phyloP scores from a whole-genome alignment of 2,113 vertebrate genomes.

The Ochotona princeps region DNA sequence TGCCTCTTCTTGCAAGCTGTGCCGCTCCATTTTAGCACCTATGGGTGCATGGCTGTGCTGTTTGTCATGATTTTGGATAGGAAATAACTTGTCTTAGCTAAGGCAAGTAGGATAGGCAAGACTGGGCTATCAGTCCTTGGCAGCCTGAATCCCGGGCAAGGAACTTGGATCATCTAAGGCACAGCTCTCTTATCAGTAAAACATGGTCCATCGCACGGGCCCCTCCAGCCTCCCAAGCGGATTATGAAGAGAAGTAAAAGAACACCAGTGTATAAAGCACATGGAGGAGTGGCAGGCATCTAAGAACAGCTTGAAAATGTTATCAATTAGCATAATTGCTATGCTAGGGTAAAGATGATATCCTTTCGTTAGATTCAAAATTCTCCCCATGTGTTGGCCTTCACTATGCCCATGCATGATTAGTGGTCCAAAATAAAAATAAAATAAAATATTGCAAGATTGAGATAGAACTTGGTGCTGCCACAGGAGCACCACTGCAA shows the following conservation, averaged over 20 bases:
- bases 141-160: background rate
- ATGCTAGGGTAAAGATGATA: background rate
- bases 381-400: background rate
- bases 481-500: fast-evolving
- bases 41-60: background rate
- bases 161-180: background rate
- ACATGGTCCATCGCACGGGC: too few relatives aligned
- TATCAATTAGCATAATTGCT: background rate
- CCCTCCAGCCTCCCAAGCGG: too few relatives aligned
- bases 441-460: background rate
- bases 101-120: background rate
- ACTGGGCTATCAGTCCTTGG: background rate
- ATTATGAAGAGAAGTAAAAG: background rate
- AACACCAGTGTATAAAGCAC: background rate
- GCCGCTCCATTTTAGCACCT: background rate
- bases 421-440: background rate
- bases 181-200: background rate
- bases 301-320: background rate
- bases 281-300: background rate
- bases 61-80: background rate
- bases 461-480: fast-evolving
- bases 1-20: background rate
- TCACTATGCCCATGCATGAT: background rate
- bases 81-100: background rate
- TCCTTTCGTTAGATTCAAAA: background rate